Percentiles rank a stretch among this genome's conserved stretches.
phyloP scores from a whole-genome alignment of 2,797 vertebrate genomes.

The Acanthurus lineatus region DNA sequence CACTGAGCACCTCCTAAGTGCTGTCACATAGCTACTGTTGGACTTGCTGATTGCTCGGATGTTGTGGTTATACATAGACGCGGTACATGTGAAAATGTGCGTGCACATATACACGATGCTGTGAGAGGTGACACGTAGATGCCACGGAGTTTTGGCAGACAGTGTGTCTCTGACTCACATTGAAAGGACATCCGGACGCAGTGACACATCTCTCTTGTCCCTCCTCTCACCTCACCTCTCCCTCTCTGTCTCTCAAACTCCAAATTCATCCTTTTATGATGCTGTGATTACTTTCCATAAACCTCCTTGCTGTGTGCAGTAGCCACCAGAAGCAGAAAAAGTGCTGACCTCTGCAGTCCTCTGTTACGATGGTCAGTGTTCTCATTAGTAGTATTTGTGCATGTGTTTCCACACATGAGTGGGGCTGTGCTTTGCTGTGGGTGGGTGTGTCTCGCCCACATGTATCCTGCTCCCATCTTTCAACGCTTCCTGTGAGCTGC shows the following conservation, averaged over 20 bases:
- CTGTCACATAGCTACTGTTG: slow-evolving; percentile 38
- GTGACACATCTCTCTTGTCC: slow-evolving; percentile 33
- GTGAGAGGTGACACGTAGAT: slow-evolving; percentile 54
- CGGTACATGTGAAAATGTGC: slow-evolving; percentile 22
- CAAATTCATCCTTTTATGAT: slow-evolving; percentile 43
- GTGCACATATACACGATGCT: neutral
- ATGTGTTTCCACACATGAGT: slow-evolving; percentile 48
- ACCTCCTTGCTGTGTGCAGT: neutral
- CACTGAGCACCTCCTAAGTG: slow-evolving; percentile 47
- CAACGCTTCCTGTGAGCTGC: slow-evolving; percentile 47
- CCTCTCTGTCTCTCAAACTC: neutral
- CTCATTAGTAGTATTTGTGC: slow-evolving; percentile 33
- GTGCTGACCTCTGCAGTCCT: slow-evolving; percentile 13
- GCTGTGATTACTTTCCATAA: slow-evolving; percentile 19
- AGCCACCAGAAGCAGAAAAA: slow-evolving; percentile 4
- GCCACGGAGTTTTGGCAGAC: slow-evolving; percentile 35
- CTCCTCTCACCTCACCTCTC: neutral
- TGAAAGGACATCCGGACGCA: slow-evolving; percentile 53
- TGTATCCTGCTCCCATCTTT: slow-evolving; percentile 56
- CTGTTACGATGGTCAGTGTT: slow-evolving; percentile 4
- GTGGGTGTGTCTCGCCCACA: slow-evolving; percentile 53
- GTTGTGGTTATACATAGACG: slow-evolving; percentile 34
- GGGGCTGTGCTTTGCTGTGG: neutral
- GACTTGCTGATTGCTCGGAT: slow-evolving; percentile 43
- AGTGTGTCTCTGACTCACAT: slow-evolving; percentile 5